A percentile compares a stretch with the other conserved stretches of the same genome.
Evolutionary conservation across 2,113 vertebrate genomes (phyloP).

Genomic region (Aphyosemion australe): DNA sequence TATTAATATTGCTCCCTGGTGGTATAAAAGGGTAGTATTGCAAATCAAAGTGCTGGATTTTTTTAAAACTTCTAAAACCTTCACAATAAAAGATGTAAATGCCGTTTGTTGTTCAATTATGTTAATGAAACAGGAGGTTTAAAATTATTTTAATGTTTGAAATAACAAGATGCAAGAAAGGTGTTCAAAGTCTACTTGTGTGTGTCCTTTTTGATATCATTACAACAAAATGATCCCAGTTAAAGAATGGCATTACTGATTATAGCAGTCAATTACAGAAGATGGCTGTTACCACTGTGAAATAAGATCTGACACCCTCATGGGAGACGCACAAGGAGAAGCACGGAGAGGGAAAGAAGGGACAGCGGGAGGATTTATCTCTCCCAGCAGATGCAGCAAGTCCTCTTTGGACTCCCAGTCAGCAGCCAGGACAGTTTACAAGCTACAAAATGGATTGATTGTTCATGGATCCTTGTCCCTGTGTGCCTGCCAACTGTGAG

Average conservation of each 20-base stretch:
- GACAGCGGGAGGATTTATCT: conserved; percentile 56
- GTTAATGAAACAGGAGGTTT: not conserved
- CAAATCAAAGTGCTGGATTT: no score
- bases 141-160: not conserved
- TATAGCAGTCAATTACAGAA: conserved; percentile 43
- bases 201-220: conserved; percentile 17
- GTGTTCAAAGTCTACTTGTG: conserved; percentile 1
- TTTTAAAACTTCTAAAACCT: no score
- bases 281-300: conserved; percentile 37
- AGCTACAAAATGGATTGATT: conserved; percentile 72
- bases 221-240: conserved; percentile 17
- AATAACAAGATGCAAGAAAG: not conserved
- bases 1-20: no score
- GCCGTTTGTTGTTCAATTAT: no score
- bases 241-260: conserved; percentile 30
- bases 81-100: not conserved
- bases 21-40: no score
- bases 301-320: conserved; percentile 26
- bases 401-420: conserved; percentile 51
- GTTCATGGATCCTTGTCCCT: conserved; percentile 57
- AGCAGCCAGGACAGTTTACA: conserved; percentile 69
- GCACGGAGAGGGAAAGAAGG: conserved; percentile 12
- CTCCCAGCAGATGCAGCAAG: conserved; percentile 56
- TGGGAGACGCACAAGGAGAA: conserved; percentile 23
- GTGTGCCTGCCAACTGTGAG: conserved; percentile 58